phyloP scores from a whole-genome alignment of 2,113 vertebrate species.

The Rhipidura dahli region DNA sequence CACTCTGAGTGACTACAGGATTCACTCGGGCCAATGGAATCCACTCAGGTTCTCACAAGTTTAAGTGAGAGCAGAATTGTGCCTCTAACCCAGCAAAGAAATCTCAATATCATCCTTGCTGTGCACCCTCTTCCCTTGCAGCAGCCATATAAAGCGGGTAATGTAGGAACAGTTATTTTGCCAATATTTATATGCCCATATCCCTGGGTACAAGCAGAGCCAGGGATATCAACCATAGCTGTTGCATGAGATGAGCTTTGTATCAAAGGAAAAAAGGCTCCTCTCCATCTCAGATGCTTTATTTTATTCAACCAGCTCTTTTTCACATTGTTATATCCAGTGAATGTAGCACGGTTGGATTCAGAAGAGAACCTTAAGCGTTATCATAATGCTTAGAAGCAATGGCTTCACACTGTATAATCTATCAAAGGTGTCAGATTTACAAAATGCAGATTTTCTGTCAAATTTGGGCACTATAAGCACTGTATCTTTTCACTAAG shows the following conservation, averaged over 20 bases:
- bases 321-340: constrained; percentile 75
- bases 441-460: constrained; percentile 88
- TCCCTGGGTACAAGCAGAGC: constrained; percentile 33
- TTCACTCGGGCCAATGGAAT: neutral
- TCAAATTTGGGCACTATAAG: constrained; percentile 82
- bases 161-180: constrained; percentile 37
- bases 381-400: constrained; percentile 80
- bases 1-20: neutral
- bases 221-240: constrained; percentile 45
- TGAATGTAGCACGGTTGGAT: constrained; percentile 77
- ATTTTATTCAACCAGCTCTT: constrained; percentile 72
- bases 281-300: constrained; percentile 69
- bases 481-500: constrained; percentile 83
- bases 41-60: neutral
- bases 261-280: constrained; percentile 66
- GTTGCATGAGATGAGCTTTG: constrained; percentile 60
- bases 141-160: neutral
- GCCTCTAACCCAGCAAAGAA: neutral
- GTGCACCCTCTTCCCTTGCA: neutral
- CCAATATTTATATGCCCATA: constrained; percentile 41
- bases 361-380: constrained; percentile 78
- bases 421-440: constrained; percentile 89
- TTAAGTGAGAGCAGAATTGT: neutral
- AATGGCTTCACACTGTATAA: constrained; percentile 84
- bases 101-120: neutral